Evolutionary conservation across 2,888 invertebrate genomes (phyloP).

Genomic region (Microchrysa polita): DNA sequence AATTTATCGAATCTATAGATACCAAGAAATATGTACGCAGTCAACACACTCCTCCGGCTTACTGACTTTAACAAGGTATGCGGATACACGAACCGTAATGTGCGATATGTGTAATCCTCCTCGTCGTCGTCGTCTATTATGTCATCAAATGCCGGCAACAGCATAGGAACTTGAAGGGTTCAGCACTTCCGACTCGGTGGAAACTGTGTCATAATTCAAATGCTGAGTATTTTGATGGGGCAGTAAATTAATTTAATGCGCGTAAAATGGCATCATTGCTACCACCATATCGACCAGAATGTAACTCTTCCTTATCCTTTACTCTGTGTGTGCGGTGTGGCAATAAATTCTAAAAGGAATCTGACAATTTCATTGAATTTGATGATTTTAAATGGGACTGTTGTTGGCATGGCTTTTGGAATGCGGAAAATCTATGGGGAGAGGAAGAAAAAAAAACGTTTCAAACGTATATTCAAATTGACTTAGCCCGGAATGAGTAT

Average conservation of each 20-base stretch:
- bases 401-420: not conserved
- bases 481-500: too few relatives aligned
- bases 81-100: not conserved
- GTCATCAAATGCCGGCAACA: too few relatives aligned
- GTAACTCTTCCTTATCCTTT: too few relatives aligned
- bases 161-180: not conserved
- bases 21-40: not conserved
- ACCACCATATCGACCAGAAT: not conserved
- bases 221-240: slow-evolving; percentile 18
- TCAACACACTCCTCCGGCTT: too few relatives aligned
- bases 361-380: slow-evolving; percentile 29
- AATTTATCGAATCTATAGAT: slow-evolving; percentile 3
- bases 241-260: slow-evolving; percentile 30
- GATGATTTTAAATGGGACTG: slow-evolving; percentile 19
- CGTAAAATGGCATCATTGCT: slow-evolving; percentile 18
- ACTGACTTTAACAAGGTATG: not conserved
- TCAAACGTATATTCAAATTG: too few relatives aligned
- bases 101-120: too few relatives aligned
- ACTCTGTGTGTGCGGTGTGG: too few relatives aligned
- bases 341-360: slow-evolving; percentile 8
- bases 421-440: not conserved
- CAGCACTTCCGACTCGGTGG: not conserved
- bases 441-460: not conserved
- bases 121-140: too few relatives aligned
- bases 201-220: slow-evolving; percentile 16